Conservation (phyloP, 2,113 vertebrate genomes). For the Erythrocercus mccallii region DNA sequence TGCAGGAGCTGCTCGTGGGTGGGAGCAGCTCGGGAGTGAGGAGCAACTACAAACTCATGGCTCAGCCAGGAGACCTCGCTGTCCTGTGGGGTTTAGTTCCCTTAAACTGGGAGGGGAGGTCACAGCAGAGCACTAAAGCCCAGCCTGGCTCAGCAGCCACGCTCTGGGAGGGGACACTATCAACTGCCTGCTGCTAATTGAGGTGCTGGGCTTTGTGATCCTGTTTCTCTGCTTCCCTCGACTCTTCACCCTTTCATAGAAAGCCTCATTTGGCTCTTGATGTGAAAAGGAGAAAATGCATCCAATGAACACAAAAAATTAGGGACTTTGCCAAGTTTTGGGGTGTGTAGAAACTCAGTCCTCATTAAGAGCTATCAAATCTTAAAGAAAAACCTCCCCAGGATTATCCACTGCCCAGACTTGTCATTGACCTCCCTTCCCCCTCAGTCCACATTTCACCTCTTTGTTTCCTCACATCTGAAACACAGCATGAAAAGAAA, state of each 20-base stretch:
- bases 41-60: neutral
- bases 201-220: neutral
- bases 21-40: neutral
- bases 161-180: neutral
- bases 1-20: neutral
- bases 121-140: neutral
- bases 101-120: neutral
- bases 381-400: neutral
- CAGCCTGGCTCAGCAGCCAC: neutral
- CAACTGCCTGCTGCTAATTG: neutral
- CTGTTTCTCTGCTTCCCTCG: neutral
- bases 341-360: neutral
- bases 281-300: neutral
- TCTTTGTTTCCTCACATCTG: neutral
- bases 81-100: neutral
- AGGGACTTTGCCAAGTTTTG: neutral
- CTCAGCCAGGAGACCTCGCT: fast-evolving
- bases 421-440: neutral
- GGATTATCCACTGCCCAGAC: neutral
- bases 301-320: neutral
- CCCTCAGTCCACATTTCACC: fast-evolving
- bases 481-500: neutral
- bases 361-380: neutral
- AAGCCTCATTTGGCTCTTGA: neutral
- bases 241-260: neutral